phyloP scores from a whole-genome alignment of 2,797 vertebrate genomes.

The Rhinogobio ventralis region DNA sequence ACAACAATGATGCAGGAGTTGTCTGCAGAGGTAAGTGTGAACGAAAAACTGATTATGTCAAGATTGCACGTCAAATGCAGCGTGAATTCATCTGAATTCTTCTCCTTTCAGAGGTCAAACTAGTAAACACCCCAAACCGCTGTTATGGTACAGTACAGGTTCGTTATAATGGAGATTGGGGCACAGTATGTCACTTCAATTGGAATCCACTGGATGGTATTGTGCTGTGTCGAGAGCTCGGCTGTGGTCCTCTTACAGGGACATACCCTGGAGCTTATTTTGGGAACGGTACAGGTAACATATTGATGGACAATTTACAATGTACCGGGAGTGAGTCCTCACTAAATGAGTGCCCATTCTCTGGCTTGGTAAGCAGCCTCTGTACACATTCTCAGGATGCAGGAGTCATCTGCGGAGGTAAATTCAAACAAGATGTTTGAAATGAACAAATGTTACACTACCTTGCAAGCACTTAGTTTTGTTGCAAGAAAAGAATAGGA shows the following conservation, averaged over 20 bases:
- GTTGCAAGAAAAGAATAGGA: not conserved
- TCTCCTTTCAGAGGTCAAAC: constrained; percentile 9
- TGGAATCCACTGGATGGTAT: not conserved
- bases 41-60: not conserved
- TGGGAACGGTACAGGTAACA: not conserved
- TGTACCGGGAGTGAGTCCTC: constrained; percentile 41
- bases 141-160: constrained; percentile 1
- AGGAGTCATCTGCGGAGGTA: not conserved
- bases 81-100: not conserved
- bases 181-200: constrained; percentile 12
- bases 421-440: not conserved
- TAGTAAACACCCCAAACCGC: not conserved
- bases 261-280: rapidly evolving
- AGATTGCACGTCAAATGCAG: not conserved
- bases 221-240: constrained; percentile 41
- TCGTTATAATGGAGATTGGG: constrained; percentile 18
- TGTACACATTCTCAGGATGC: constrained; percentile 21
- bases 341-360: not conserved
- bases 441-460: not conserved
- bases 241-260: not conserved
- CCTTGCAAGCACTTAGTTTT: not conserved
- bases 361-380: not conserved
- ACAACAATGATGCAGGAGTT: constrained; percentile 32
- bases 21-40: constrained; percentile 33
- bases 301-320: not conserved